Base-by-base conservation (phyloP, 2,888 invertebrate genomes). In the Drosophila dives region DNA sequence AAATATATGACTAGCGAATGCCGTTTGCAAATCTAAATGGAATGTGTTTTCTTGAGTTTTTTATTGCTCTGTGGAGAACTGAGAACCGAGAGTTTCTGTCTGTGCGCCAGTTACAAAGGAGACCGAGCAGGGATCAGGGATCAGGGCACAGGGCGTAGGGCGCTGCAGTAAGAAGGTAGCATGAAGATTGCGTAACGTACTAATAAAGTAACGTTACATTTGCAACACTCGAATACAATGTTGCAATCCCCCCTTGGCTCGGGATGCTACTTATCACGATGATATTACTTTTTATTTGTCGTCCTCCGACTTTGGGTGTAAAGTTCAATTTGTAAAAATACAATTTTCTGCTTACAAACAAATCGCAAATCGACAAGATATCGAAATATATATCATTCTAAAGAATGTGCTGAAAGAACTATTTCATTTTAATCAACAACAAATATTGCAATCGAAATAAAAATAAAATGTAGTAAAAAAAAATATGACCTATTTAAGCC, bases 31-130 rank as follows among this genome's bases (percentile, higher is more conserved):
- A 84, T 86, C 82, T 76, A 86, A 74, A 74, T 76, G 84, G 87
- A 84, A 86, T 86, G 81, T 87, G 72, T 84, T 77, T 75, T 62
- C 86, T 82, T 72, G 76, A 80, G 73, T 87, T 81, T 89, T 87
- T 86, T 86, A 87, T 89, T 81, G 73, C 80, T 58, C 90, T 80
- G 70, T 72, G 56, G 85, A 84, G 89, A 87, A 68, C 65, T 61
- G n/a, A 40, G 17, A 81, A 69, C 75, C 59, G 86, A 59, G 72
- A 29, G 20, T n/a, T 15, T 29, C 17, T 11, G 17, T 26, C 15
- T 56, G 66, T 49, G 49, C 26, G 26, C 38, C 42, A 38, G 40
- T 32, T 42, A 38, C 38, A 26, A n/a, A 33, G 32, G 12, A 20
- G 17, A 48, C 20, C 0, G 23, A 34, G 42, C 23, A 20, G 17